Evolutionary conservation across 2,797 vertebrate genomes (phyloP).

Genomic region (Coccyzus lansbergi): DNA sequence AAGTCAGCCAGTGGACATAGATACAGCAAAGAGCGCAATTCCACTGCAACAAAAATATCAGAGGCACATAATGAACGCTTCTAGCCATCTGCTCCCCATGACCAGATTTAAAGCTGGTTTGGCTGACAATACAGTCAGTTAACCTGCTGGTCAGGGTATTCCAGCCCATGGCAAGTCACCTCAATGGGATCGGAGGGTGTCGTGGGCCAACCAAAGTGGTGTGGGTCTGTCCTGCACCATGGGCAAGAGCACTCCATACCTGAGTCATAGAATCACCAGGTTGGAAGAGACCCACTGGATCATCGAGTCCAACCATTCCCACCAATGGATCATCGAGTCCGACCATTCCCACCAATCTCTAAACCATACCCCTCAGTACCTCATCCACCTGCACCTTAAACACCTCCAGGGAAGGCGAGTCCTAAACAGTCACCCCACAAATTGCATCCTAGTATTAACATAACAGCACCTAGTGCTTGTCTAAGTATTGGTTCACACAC

Average conservation of each 20-base stretch:
- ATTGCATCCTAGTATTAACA: neutral
- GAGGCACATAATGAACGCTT: neutral
- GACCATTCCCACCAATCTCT: too few relatives aligned
- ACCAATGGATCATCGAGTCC: too few relatives aligned
- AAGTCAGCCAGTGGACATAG: neutral
- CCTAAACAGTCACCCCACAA: neutral
- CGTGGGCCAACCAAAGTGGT: neutral
- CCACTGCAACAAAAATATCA: constrained; percentile 13
- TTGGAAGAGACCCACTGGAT: too few relatives aligned
- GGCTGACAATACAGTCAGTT: neutral
- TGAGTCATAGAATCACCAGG: too few relatives aligned
- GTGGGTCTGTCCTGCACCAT: neutral
- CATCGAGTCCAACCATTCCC: too few relatives aligned
- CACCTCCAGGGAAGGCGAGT: too few relatives aligned
- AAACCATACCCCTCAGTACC: too few relatives aligned
- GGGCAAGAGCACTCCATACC: neutral
- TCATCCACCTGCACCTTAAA: too few relatives aligned
- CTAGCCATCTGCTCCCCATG: constrained; percentile 23
- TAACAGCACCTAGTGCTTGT: neutral
- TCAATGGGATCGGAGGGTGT: neutral
- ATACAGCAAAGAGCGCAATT: neutral
- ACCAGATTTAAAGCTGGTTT: constrained; percentile 33
- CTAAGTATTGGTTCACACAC: neutral
- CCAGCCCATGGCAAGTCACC: neutral
- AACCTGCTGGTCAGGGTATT: neutral